Evolutionary conservation across 2,888 invertebrate species (phyloP), one percentile per base, ranked within the genome.

Genomic region (Eurytoma adleriae): DNA sequence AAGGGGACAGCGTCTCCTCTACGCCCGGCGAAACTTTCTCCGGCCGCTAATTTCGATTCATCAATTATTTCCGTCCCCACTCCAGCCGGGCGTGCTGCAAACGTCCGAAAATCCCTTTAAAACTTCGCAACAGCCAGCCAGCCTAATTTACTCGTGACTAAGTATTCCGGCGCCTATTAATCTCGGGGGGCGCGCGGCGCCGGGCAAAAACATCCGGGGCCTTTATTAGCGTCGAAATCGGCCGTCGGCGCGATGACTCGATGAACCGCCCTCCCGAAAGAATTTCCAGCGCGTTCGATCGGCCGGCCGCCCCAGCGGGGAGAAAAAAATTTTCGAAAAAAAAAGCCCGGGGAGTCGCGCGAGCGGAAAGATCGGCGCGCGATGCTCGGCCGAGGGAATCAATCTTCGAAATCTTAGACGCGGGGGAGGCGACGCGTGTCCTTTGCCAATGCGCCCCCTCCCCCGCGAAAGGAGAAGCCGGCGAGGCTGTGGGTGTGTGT

Each of bases 401-500:
- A 80, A 80, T 77, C 80, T 77, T 80, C 76, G 70, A 70, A 79
- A 75, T 79, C 79, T 75, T 70, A 70, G 80, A 75, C 52, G 66
- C 40, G 40, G 40, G 24, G 73, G 79, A 82, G 80, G 80, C 79
- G 76, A 78, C 72, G 77, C 73, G 78, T 77, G 57, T 74, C 56
- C 74, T 52, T 70, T 62, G 81, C 76, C 20, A 74, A 76, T 71
- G 70, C 67, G 61, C 64, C 54, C 52, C 68, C 72, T 69, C 30
- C 30, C 48, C 20, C 40, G 20, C 52, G 57, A 79, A 79, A 74
- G 66, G 71, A 62, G 57, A 64, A 27, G 59, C 40, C 67, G 64
- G 57, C 7, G 52, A 75, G 57, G 2, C 56, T 14, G 59, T 24
- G 62, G 10, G 54, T 18, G 50, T 62, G 69, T 68, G 78, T 69